phyloP scores from a whole-genome alignment of 1,140 invertebrate species.

The Gonioctena quinquepunctata region DNA sequence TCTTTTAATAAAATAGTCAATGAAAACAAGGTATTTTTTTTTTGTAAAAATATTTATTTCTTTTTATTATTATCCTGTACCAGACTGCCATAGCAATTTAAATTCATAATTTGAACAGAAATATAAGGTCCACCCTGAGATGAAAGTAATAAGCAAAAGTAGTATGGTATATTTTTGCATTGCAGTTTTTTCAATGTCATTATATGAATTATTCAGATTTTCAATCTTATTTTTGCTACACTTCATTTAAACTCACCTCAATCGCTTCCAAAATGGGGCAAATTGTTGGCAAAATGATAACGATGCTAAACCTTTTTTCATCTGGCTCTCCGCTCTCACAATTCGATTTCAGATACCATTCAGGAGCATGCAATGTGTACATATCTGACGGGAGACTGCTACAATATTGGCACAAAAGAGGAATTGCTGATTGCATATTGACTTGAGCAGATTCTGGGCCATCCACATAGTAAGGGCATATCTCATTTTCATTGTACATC shows the following conservation, averaged over 20 bases:
- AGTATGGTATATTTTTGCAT: constrained; percentile 1
- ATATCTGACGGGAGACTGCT: constrained; percentile 76
- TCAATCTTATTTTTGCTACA: too few relatives aligned
- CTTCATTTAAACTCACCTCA: not conserved
- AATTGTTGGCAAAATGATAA: constrained; percentile 72
- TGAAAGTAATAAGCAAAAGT: too few relatives aligned
- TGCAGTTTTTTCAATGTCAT: too few relatives aligned
- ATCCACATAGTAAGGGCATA: constrained; percentile 59
- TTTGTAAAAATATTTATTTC: too few relatives aligned
- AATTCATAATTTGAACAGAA: too few relatives aligned
- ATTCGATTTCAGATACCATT: constrained; percentile 60
- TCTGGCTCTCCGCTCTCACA: not conserved
- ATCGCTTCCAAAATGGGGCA: constrained; percentile 66
- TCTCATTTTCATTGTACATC: constrained; percentile 56
- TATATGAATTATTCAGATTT: too few relatives aligned
- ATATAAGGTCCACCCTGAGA: too few relatives aligned
- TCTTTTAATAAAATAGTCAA: too few relatives aligned
- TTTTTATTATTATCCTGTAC: too few relatives aligned
- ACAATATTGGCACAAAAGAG: constrained; percentile 81
- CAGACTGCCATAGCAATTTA: too few relatives aligned
- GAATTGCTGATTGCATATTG: constrained; percentile 69
- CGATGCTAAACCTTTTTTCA: constrained; percentile 38
- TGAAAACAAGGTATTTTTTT: too few relatives aligned
- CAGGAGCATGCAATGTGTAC: constrained; percentile 77
- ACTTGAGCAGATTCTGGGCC: constrained; percentile 58